Percentiles rank a stretch among this genome's conserved stretches.
phyloP scores from a whole-genome alignment of 2,113 vertebrate species.

The Pleuronectes platessa region DNA sequence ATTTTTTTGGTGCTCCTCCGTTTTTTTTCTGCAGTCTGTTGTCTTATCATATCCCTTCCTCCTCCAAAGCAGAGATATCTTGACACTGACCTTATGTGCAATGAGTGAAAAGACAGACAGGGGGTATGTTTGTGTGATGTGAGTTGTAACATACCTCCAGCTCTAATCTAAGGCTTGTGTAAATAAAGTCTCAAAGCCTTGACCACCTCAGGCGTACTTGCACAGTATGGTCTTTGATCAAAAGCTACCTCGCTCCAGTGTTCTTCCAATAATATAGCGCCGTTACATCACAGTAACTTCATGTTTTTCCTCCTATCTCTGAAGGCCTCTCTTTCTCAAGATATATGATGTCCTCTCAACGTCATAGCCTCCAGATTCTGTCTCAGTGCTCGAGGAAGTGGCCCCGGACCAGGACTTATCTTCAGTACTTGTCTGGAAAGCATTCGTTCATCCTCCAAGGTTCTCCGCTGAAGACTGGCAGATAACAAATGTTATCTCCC shows the following conservation, averaged over 20 bases:
- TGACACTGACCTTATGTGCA: conserved; percentile 35
- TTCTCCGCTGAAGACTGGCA: conserved; percentile 34
- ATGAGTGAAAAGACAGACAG: conserved; percentile 18
- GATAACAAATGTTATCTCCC: conserved; percentile 51
- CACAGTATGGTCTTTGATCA: conserved; percentile 44
- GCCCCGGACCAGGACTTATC: conserved; percentile 48
- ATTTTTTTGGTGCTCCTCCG: not conserved
- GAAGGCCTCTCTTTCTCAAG: conserved; percentile 22
- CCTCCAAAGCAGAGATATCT: conserved; percentile 16
- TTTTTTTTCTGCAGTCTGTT: not conserved
- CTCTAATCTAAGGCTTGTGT: conserved; percentile 40
- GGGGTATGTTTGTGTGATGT: conserved; percentile 41
- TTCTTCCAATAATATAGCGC: conserved; percentile 29
- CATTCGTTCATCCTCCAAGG: conserved; percentile 45
- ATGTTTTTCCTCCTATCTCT: conserved; percentile 42
- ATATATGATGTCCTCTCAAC: conserved; percentile 39
- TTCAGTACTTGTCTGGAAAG: conserved; percentile 35
- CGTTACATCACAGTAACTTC: conserved; percentile 10
- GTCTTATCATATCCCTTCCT: conserved; percentile 12
- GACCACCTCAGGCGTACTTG: conserved; percentile 38
- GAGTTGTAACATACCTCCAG: conserved; percentile 28
- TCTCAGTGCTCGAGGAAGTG: conserved; percentile 37
- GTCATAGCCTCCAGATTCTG: conserved; percentile 19
- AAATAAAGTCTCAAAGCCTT: conserved; percentile 44
- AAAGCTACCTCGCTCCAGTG: conserved; percentile 3